A percentile compares a stretch with the other conserved stretches of the same genome.
Conservation (phyloP, 2,113 vertebrate species). For the Laterallus jamaicensis region DNA sequence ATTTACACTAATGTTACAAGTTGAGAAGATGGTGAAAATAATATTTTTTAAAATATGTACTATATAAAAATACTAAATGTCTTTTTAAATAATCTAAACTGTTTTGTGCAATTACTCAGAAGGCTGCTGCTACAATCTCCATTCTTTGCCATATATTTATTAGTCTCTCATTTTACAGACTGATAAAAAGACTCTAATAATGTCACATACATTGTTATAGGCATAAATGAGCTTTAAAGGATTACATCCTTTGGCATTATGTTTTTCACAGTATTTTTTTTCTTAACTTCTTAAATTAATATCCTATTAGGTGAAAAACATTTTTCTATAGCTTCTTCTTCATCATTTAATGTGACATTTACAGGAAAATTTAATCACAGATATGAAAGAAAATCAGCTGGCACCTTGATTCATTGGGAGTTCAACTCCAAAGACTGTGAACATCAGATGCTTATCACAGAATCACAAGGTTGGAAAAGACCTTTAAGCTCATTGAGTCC, state of each 20-base stretch:
- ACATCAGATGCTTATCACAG: not conserved
- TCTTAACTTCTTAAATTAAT: not conserved
- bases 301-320: not conserved
- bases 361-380: not conserved
- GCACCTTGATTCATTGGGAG: not conserved
- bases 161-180: not conserved
- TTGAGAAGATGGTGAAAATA: not conserved
- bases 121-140: not conserved
- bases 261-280: not conserved
- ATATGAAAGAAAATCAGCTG: not conserved
- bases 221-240: not conserved
- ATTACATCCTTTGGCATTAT: not conserved
- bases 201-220: not conserved
- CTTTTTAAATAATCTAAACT: not conserved
- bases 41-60: not conserved
- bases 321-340: not conserved
- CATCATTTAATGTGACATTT: not conserved
- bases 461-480: too few relatives aligned
- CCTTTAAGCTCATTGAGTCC: too few relatives aligned
- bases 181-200: not conserved
- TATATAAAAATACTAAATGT: not conserved
- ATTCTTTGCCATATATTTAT: not conserved
- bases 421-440: not conserved
- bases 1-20: not conserved
- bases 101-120: not conserved